Percentiles rank a stretch among this genome's conserved stretches.
Conservation (phyloP, 2,797 vertebrate species). For the Petrocephalus sullivani region DNA sequence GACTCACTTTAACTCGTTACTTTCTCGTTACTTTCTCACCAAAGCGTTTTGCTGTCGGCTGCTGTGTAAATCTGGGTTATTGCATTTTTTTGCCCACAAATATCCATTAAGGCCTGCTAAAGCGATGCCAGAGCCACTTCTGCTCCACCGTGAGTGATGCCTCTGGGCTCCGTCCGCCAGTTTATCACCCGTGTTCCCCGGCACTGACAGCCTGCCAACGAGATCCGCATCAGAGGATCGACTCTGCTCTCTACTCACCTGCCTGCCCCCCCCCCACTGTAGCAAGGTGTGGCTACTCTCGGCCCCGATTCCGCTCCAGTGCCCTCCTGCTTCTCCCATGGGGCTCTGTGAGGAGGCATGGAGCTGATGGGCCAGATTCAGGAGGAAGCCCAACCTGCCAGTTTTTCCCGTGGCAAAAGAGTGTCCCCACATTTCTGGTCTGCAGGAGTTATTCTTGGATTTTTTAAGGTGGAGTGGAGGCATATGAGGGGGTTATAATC, state of each 20-base stretch:
- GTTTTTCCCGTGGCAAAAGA: not conserved
- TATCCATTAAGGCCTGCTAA: constrained; percentile 14
- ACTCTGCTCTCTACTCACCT: not conserved
- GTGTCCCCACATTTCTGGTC: not conserved
- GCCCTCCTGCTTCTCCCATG: not conserved
- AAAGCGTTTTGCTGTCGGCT: not conserved
- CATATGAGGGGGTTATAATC: not conserved
- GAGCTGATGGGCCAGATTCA: not conserved
- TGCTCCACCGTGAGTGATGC: not conserved
- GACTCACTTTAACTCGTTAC: not conserved
- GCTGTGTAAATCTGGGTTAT: not conserved
- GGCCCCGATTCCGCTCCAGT: not conserved
- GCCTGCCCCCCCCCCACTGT: no score
- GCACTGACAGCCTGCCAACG: not conserved
- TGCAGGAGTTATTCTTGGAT: not conserved
- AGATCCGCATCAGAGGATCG: not conserved
- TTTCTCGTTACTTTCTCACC: not conserved
- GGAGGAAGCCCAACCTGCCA: not conserved
- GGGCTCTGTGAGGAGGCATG: not conserved
- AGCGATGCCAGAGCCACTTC: not conserved
- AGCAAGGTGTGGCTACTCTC: not conserved
- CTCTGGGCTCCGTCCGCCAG: not conserved
- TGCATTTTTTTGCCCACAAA: constrained; percentile 15
- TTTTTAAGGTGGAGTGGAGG: not conserved
- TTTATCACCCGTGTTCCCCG: not conserved